These are phyloP conservation scores for Malurus elegans DNA, from an alignment of 2,113 vertebrate species.

Conservation along the genomic window DNA sequence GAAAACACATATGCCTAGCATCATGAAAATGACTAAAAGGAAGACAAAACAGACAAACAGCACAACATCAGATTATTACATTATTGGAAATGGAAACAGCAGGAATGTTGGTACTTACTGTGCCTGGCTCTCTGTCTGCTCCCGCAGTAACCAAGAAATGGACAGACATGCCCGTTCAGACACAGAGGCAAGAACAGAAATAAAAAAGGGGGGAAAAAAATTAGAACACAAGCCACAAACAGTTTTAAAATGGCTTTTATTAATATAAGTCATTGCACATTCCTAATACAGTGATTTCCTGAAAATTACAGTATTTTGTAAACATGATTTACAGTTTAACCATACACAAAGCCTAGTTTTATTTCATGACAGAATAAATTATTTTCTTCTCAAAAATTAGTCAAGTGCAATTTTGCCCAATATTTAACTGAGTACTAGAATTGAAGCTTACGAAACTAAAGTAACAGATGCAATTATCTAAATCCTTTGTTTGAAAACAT, in stretches of 20 bases:
- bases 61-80: not conserved
- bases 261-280: slow-evolving; percentile 85
- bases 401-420: slow-evolving; percentile 83
- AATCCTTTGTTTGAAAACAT: slow-evolving; percentile 70
- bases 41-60: not conserved
- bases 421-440: slow-evolving; percentile 72
- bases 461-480: slow-evolving; percentile 76
- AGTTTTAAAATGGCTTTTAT: slow-evolving; percentile 88
- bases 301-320: slow-evolving; percentile 84
- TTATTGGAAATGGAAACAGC: not conserved
- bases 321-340: slow-evolving; percentile 81
- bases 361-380: slow-evolving; percentile 83
- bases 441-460: slow-evolving; percentile 74
- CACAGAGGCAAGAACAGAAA: slow-evolving; percentile 84
- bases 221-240: slow-evolving; percentile 83
- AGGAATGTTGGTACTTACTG: slow-evolving; percentile 85
- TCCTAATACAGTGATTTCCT: slow-evolving; percentile 86
- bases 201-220: slow-evolving; percentile 82
- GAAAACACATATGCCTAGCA: not conserved
- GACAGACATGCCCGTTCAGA: slow-evolving; percentile 85
- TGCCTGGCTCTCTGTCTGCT: slow-evolving; percentile 92
- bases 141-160: slow-evolving; percentile 83
- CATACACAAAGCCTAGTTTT: slow-evolving; percentile 78
- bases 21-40: not conserved
- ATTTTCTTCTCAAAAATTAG: slow-evolving; percentile 80